Evolutionary conservation across 2,797 vertebrate genomes (phyloP).

Genomic region (Selene dorsalis): DNA sequence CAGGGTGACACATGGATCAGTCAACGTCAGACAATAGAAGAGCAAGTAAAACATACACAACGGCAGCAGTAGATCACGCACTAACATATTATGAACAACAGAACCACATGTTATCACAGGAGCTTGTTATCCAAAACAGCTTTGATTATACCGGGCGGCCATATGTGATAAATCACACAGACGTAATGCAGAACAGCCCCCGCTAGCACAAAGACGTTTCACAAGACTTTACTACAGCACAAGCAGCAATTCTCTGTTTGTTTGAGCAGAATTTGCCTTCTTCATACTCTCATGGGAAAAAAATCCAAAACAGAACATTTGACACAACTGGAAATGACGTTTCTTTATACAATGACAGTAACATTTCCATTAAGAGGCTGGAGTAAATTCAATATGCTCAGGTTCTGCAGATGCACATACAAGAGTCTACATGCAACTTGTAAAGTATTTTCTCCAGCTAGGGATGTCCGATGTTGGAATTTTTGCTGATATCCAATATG

Average conservation of each 20-base stretch:
- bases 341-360: neutral
- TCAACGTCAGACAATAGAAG: neutral
- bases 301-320: too few species aligned
- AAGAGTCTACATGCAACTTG: neutral
- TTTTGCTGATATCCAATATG: too few species aligned
- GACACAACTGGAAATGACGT: neutral
- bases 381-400: neutral
- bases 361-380: neutral
- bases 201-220: neutral
- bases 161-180: constrained; percentile 13
- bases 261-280: neutral
- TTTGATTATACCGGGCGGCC: neutral
- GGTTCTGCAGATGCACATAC: neutral
- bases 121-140: neutral
- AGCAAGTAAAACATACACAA: neutral
- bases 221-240: constrained; percentile 1
- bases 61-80: neutral
- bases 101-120: neutral
- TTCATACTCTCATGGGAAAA: neutral
- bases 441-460: neutral
- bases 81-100: neutral
- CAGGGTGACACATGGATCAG: neutral
- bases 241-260: neutral
- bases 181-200: constrained; percentile 16
- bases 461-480: too few species aligned